phyloP scores from a whole-genome alignment of 2,113 vertebrate genomes.

The Callionymus lyra region DNA sequence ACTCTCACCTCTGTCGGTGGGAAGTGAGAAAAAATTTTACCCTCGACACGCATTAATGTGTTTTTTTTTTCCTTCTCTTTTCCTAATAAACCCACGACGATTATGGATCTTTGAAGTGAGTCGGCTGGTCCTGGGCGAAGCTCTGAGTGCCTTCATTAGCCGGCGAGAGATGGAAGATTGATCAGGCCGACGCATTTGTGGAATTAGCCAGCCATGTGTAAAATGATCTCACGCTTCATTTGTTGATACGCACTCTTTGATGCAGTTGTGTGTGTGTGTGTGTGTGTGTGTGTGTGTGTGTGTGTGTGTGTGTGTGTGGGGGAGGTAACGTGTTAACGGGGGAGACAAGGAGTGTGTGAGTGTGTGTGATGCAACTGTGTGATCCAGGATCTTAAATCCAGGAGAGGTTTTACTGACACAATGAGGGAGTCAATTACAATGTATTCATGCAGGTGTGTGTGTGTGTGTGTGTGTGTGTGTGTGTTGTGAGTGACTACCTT shows the following conservation, averaged over 20 bases:
- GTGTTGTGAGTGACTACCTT: conserved; percentile 70
- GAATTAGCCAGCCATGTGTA: conserved; percentile 64
- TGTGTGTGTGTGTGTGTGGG: background rate
- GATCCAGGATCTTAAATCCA: background rate
- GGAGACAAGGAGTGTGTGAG: conserved; percentile 4
- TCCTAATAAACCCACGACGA: conserved; percentile 11
- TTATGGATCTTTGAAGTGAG: conserved; percentile 47
- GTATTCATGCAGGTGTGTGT: conserved; percentile 2
- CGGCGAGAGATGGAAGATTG: conserved; percentile 53
- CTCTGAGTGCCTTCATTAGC: conserved; percentile 57
- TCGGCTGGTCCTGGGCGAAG: conserved; percentile 27
- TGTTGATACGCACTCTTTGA: conserved; percentile 44
- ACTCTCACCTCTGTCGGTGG: no score
- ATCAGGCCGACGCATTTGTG: conserved; percentile 58
- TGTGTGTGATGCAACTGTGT: background rate
- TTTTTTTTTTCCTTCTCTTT: no score
- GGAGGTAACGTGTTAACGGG: conserved; percentile 36
- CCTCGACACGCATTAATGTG: no score
- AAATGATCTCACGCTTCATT: conserved; percentile 64
- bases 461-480: conserved; percentile 4
- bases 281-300: background rate
- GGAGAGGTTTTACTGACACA: background rate
- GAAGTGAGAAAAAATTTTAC: no score
- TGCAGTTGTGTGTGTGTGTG: conserved; percentile 12
- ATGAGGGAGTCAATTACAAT: background rate